These are phyloP conservation scores for Epinephelus moara DNA, from an alignment of 2,113 vertebrate genomes.

Conservation along the genomic window DNA sequence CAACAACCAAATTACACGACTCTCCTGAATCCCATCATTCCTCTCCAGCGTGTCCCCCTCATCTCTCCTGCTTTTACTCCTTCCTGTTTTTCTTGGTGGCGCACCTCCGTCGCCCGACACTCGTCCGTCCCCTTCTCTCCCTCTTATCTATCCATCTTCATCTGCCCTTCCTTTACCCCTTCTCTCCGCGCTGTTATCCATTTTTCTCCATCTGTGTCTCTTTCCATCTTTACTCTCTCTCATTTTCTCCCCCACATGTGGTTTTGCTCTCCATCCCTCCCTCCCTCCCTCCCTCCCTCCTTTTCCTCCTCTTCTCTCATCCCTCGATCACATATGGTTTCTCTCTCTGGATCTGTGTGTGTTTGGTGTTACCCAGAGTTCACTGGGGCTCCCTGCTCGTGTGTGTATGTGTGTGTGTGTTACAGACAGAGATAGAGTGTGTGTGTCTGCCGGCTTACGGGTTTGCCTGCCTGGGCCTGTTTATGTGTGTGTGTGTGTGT, in stretches of 20 bases:
- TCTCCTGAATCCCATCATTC: background rate
- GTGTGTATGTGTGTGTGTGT: conserved; percentile 36
- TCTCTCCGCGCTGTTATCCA: conserved; percentile 10
- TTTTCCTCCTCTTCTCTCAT: conserved; percentile 67
- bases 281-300: conserved; percentile 16
- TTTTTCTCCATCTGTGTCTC: conserved; percentile 49
- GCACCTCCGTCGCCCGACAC: conserved; percentile 20
- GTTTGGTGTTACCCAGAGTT: conserved; percentile 83
- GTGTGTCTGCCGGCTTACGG: conserved; percentile 41
- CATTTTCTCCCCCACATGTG: conserved; percentile 72
- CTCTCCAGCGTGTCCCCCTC: background rate
- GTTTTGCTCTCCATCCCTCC: conserved; percentile 72
- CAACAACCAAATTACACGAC: no score
- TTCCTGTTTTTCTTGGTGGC: conserved; percentile 19
- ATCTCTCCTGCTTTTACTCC: background rate
- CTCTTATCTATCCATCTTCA: conserved; percentile 56
- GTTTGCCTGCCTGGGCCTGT: conserved; percentile 49
- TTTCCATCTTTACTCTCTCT: conserved; percentile 56
- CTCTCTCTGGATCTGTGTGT: conserved; percentile 70
- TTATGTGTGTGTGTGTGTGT: conserved; percentile 14
- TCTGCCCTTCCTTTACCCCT: conserved; percentile 49
- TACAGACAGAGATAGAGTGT: conserved; percentile 9
- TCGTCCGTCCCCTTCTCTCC: background rate
- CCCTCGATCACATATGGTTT: conserved; percentile 79
- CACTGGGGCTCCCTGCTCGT: conserved; percentile 74